phyloP scores from a whole-genome alignment of 2,113 vertebrate species.

The Oreotrochilus melanogaster region DNA sequence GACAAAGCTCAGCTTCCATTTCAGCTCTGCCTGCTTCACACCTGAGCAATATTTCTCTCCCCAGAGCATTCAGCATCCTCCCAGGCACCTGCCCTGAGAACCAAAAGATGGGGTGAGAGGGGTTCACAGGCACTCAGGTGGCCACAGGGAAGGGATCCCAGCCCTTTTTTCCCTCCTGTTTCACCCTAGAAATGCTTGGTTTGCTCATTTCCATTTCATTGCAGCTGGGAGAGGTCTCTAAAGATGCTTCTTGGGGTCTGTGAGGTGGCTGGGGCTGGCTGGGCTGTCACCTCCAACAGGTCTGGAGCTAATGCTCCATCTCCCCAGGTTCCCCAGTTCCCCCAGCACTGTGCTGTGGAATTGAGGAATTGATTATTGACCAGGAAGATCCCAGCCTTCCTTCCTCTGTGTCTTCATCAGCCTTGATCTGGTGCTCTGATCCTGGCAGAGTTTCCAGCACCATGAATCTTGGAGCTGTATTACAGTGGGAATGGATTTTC shows the following conservation, averaged over 20 bases:
- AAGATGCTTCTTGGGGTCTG: not conserved
- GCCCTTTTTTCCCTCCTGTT: not conserved
- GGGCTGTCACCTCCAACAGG: fast-evolving
- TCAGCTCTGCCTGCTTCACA: not conserved
- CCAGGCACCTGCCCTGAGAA: not conserved
- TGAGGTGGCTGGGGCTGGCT: too few species aligned
- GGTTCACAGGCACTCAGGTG: not conserved
- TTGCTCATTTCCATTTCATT: fast-evolving
- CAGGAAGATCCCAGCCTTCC: not conserved
- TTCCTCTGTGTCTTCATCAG: not conserved
- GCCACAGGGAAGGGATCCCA: not conserved
- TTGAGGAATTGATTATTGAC: constrained; percentile 29
- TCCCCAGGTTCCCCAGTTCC: not conserved
- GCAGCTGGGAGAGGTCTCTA: fast-evolving
- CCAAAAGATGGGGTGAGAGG: not conserved
- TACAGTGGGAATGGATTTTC: too few species aligned
- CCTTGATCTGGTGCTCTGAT: not conserved
- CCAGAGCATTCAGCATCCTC: not conserved
- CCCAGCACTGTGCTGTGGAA: not conserved
- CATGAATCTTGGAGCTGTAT: not conserved
- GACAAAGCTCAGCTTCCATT: not conserved
- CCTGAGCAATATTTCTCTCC: not conserved
- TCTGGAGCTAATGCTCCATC: not conserved
- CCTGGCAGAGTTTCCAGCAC: not conserved
- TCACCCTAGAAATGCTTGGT: not conserved